Evolutionary conservation across 2,113 vertebrate genomes (phyloP).

Genomic region (Cromileptes altivelis): DNA sequence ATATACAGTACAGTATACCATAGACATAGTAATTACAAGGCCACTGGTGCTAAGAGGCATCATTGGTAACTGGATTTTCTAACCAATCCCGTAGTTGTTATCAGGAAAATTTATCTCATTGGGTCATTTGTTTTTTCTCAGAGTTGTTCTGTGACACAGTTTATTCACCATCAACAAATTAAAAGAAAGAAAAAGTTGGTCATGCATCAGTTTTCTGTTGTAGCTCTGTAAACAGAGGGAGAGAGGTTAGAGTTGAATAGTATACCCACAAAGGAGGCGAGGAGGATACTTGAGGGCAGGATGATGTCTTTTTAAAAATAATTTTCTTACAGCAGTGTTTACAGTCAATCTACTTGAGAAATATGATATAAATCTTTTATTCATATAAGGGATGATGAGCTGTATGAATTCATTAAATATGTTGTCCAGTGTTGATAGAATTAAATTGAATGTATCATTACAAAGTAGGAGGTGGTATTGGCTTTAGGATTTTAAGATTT

Average conservation of each 20-base stretch:
- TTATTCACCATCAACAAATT: neutral
- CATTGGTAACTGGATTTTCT: neutral
- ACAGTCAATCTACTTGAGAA: neutral
- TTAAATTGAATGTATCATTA: neutral
- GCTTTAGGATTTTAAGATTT: neutral
- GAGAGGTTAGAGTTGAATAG: neutral
- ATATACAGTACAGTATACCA: neutral
- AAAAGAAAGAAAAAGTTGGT: constrained; percentile 3
- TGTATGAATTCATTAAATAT: neutral
- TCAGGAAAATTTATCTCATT: neutral
- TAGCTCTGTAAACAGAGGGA: neutral
- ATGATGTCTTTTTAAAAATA: neutral
- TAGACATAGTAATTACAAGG: no score
- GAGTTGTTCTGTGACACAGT: neutral
- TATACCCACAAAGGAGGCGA: neutral
- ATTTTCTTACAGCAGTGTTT: neutral
- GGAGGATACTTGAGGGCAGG: neutral
- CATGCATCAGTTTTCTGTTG: neutral
- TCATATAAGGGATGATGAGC: neutral
- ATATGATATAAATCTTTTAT: neutral
- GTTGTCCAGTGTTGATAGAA: neutral
- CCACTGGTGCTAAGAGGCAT: neutral
- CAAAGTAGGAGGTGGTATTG: neutral
- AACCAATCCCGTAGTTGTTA: neutral
- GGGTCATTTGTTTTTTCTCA: neutral